Evolutionary conservation across 2,888 invertebrate genomes (phyloP).

Genomic region (Sinhomidia bicolor): DNA sequence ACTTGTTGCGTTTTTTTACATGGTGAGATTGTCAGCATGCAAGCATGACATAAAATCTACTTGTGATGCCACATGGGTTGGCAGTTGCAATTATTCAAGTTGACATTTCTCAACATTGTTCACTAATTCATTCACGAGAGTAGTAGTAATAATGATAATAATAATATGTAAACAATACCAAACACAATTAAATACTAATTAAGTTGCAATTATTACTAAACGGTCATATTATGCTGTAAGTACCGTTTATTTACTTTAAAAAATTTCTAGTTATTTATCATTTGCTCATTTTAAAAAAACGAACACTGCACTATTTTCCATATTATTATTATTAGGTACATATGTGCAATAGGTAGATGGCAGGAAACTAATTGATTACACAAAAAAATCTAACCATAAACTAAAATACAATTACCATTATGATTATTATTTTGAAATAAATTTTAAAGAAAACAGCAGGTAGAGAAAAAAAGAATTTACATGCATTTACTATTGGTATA

Average conservation of each 20-base stretch:
- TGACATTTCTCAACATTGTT: constrained; percentile 30
- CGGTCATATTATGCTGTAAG: too few species aligned
- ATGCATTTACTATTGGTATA: not conserved
- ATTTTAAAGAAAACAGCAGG: too few species aligned
- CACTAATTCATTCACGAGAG: not conserved
- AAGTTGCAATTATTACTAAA: not conserved
- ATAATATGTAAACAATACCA: too few species aligned
- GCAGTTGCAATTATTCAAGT: not conserved
- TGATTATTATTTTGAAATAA: too few species aligned
- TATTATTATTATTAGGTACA: not conserved
- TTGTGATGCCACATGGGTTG: not conserved
- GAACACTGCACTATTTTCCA: not conserved
- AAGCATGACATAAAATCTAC: not conserved
- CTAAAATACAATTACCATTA: too few species aligned
- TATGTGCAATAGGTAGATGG: not conserved
- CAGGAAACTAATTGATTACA: constrained; percentile 6
- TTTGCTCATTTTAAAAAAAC: too few species aligned
- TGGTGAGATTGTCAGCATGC: too few species aligned
- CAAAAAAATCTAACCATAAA: too few species aligned
- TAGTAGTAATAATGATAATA: not conserved
- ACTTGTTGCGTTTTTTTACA: constrained; percentile 2
- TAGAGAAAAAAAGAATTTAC: not conserved
- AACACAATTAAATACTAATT: too few species aligned
- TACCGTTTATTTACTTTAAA: too few species aligned
- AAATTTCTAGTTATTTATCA: too few species aligned